Evolutionary conservation across 2,888 invertebrate species (phyloP).

Genomic region (Eretmocerus hayati): DNA sequence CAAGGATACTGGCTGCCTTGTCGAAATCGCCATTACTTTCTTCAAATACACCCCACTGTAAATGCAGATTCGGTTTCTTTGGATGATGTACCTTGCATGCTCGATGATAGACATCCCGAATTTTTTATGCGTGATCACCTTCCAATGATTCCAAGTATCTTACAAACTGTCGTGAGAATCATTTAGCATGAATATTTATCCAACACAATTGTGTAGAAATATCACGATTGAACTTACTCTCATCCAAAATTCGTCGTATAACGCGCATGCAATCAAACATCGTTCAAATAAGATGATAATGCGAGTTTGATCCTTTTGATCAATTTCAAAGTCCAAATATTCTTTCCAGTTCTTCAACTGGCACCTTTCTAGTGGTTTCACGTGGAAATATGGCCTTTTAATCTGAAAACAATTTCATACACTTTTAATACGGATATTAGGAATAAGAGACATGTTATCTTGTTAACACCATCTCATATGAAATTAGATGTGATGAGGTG

Average conservation of each 20-base stretch:
- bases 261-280: conserved; percentile 92
- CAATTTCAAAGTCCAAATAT: conserved; percentile 91
- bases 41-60: conserved; percentile 94
- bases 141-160: conserved; percentile 76
- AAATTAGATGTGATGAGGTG: too few species aligned
- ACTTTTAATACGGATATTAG: conserved; percentile 2
- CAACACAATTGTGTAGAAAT: neutral
- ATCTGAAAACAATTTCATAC: conserved; percentile 62
- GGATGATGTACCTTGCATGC: conserved; percentile 91
- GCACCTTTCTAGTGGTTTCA: conserved; percentile 91
- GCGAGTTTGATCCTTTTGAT: conserved; percentile 71
- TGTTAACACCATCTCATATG: too few species aligned
- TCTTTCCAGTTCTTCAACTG: conserved; percentile 98
- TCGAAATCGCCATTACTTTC: conserved; percentile 75
- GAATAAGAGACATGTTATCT: neutral
- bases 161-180: conserved; percentile 65
- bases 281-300: conserved; percentile 88
- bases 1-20: conserved; percentile 75
- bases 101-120: conserved; percentile 77
- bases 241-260: conserved; percentile 98
- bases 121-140: conserved; percentile 57
- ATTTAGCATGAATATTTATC: neutral
- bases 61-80: conserved; percentile 87
- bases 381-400: conserved; percentile 97
- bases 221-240: conserved; percentile 67